phyloP scores from a whole-genome alignment of 2,113 vertebrate genomes.

The Bos javanicus region DNA sequence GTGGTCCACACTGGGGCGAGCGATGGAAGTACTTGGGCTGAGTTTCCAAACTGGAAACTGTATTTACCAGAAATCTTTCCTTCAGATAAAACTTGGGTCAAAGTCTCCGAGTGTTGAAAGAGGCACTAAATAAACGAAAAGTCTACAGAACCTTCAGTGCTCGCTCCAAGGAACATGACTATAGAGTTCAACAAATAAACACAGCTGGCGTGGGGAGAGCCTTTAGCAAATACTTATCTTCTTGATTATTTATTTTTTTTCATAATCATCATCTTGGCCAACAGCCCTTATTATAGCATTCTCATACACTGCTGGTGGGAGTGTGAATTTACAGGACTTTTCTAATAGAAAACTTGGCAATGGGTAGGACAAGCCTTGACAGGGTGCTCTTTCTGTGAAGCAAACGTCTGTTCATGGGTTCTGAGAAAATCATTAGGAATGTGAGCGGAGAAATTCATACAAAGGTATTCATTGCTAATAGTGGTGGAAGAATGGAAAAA shows the following conservation, averaged over 20 bases:
- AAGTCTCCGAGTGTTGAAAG: slow-evolving; percentile 47
- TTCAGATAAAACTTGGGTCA: slow-evolving; percentile 32
- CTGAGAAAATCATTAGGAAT: background rate
- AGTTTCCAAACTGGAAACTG: background rate
- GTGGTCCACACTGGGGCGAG: background rate
- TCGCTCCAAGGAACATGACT: slow-evolving; percentile 31
- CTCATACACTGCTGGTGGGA: background rate
- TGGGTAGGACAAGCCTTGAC: background rate
- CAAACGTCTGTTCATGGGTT: background rate
- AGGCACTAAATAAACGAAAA: slow-evolving; percentile 44
- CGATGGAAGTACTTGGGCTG: background rate
- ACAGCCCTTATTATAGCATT: slow-evolving; percentile 30
- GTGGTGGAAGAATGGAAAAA: background rate
- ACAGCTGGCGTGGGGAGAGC: slow-evolving; percentile 51
- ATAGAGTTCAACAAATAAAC: slow-evolving; percentile 60
- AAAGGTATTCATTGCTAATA: background rate
- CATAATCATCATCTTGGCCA: slow-evolving; percentile 36
- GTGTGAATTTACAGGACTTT: background rate
- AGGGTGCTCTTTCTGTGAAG: background rate
- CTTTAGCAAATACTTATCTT: slow-evolving; percentile 55
- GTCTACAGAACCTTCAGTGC: slow-evolving; percentile 27
- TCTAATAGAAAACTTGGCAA: slow-evolving; percentile 24
- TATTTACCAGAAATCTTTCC: slow-evolving; percentile 50
- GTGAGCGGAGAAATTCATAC: background rate
- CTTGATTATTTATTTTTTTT: slow-evolving; percentile 29